Conservation (phyloP, 2,113 vertebrate genomes). For the Eptesicus fuscus region DNA sequence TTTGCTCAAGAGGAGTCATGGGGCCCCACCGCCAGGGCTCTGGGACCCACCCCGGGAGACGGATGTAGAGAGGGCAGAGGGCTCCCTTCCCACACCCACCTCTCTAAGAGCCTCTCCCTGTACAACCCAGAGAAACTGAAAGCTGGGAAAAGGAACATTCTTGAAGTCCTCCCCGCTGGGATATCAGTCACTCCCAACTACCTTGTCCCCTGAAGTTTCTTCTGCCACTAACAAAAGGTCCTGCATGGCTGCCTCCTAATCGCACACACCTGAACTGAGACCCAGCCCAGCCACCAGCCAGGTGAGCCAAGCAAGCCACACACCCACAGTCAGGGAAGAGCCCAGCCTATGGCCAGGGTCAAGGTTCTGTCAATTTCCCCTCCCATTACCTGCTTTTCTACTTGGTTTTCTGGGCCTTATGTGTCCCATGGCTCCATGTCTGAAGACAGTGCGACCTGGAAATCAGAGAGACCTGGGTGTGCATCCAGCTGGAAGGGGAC, state of each 20-base stretch:
- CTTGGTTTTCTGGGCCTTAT: fast-evolving
- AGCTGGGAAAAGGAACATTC: background rate
- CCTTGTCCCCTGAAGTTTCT: background rate
- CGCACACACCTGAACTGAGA: background rate
- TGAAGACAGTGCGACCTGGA: background rate
- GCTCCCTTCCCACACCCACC: background rate
- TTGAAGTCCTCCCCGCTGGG: background rate
- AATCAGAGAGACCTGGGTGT: conserved; percentile 22
- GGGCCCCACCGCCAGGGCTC: too few relatives aligned
- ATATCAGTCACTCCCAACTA: background rate
- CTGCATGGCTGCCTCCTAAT: background rate
- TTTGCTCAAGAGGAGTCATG: too few relatives aligned
- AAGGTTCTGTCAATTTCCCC: background rate
- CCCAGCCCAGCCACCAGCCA: background rate
- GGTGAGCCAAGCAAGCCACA: background rate
- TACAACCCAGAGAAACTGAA: background rate
- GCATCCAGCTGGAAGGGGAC: background rate
- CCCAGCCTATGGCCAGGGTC: background rate
- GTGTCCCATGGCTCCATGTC: fast-evolving
- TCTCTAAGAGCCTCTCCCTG: background rate
- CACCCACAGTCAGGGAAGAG: background rate
- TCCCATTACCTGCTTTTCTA: background rate
- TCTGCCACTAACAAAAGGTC: background rate
- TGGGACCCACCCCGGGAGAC: too few relatives aligned
- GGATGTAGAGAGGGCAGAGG: too few relatives aligned